These are phyloP conservation scores for Luperina nickerlii DNA, from an alignment of 2,888 invertebrate genomes.

Conservation along the genomic window DNA sequence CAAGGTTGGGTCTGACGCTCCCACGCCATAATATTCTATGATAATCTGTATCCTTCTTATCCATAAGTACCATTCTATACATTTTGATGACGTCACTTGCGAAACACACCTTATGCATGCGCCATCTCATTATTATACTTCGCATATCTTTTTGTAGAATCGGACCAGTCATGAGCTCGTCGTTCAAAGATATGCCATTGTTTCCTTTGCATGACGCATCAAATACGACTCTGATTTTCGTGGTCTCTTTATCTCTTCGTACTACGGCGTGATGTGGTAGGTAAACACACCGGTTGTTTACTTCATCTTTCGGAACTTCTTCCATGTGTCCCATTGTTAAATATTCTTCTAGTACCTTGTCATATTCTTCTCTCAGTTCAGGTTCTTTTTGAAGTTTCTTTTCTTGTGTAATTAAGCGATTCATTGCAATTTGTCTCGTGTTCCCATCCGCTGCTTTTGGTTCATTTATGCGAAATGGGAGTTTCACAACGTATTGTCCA, in stretches of 20 bases:
- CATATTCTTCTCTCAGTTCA: slow-evolving; percentile 47
- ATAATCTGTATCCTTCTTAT: slow-evolving; percentile 17
- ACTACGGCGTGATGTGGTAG: slow-evolving; percentile 25
- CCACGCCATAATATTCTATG: slow-evolving; percentile 33
- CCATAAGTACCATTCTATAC: slow-evolving; percentile 65
- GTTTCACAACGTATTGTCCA: slow-evolving; percentile 20
- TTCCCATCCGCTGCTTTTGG: slow-evolving; percentile 15
- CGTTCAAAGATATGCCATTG: slow-evolving; percentile 26
- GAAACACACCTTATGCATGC: slow-evolving; percentile 15
- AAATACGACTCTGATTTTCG: slow-evolving; percentile 19
- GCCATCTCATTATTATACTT: slow-evolving; percentile 15
- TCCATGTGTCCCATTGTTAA: slow-evolving; percentile 55
- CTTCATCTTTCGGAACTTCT: slow-evolving; percentile 51
- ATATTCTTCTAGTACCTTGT: slow-evolving; percentile 62
- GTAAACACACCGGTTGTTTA: slow-evolving; percentile 19
- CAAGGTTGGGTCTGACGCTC: background rate
- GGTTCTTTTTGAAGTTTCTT: slow-evolving; percentile 39
- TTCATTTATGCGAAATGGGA: slow-evolving; percentile 17
- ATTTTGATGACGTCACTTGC: slow-evolving; percentile 52
- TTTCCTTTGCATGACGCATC: slow-evolving; percentile 19
- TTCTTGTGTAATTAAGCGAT: slow-evolving; percentile 21
- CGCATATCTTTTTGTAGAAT: slow-evolving; percentile 22
- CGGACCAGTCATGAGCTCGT: slow-evolving; percentile 25
- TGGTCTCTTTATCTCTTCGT: slow-evolving; percentile 19
- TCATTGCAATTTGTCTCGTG: slow-evolving; percentile 20